Evolutionary conservation across 2,797 vertebrate genomes (phyloP).

Genomic region (Brachymystax lenok): DNA sequence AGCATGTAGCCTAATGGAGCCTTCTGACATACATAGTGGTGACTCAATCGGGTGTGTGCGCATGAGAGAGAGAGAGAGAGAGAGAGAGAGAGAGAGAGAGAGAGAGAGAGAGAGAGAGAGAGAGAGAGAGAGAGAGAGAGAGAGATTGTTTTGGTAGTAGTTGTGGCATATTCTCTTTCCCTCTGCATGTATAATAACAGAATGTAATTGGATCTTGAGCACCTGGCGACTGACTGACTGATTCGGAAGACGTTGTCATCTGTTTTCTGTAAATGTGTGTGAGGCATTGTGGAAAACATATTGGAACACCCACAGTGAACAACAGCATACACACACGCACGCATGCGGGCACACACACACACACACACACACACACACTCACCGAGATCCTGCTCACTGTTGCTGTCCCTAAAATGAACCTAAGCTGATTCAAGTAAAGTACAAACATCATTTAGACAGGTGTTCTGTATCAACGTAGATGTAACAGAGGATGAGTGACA

Average conservation of each 20-base stretch:
- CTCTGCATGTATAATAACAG: too few species aligned
- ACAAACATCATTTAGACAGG: background rate
- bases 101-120: background rate
- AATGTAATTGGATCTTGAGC: too few species aligned
- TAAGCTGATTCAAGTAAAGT: slow-evolving; percentile 55
- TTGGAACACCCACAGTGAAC: slow-evolving; percentile 51
- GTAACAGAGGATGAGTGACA: background rate
- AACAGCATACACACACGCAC: background rate
- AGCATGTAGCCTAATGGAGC: slow-evolving; percentile 19
- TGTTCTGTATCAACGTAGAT: background rate
- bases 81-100: too few species aligned
- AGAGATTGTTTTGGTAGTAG: too few species aligned
- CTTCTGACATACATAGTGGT: slow-evolving; percentile 22
- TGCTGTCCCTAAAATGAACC: slow-evolving; percentile 33
- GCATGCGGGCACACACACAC: too few species aligned
- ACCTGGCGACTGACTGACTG: too few species aligned
- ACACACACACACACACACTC: background rate
- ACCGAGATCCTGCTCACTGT: background rate
- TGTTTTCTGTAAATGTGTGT: slow-evolving; percentile 51
- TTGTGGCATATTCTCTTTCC: background rate
- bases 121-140: too few species aligned
- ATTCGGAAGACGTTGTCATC: slow-evolving; percentile 40
- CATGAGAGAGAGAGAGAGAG: background rate
- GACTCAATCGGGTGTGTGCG: background rate
- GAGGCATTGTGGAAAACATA: slow-evolving; percentile 54